phyloP scores from a whole-genome alignment of 2,888 invertebrate genomes.

The Sialis fuliginosa region DNA sequence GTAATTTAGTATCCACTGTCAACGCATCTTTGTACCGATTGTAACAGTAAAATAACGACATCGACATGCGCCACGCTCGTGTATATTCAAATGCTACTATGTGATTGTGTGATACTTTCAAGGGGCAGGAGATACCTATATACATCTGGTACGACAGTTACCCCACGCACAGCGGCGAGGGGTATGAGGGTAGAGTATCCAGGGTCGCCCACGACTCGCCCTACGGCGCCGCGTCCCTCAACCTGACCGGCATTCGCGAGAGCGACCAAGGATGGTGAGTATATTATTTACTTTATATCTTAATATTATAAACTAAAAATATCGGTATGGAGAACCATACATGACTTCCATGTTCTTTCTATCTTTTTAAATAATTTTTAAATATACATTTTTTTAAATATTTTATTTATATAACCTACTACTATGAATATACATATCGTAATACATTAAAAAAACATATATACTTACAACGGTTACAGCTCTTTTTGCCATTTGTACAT shows the following conservation, averaged over 20 bases:
- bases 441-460: too few relatives aligned
- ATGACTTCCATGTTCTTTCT: too few relatives aligned
- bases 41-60: too few relatives aligned
- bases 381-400: too few relatives aligned
- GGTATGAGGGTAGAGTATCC: slow-evolving; percentile 82
- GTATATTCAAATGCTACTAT: neutral
- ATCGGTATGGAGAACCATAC: too few relatives aligned
- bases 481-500: too few relatives aligned
- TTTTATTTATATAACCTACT: too few relatives aligned
- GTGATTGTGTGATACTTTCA: slow-evolving; percentile 21
- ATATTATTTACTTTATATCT: slow-evolving; percentile 28
- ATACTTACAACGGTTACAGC: too few relatives aligned
- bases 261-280: slow-evolving; percentile 95
- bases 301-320: neutral
- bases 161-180: slow-evolving; percentile 89
- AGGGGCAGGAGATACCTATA: slow-evolving; percentile 92
- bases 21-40: too few relatives aligned
- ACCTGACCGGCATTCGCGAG: slow-evolving; percentile 85
- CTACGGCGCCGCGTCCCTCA: slow-evolving; percentile 84
- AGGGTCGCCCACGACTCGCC: slow-evolving; percentile 75
- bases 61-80: neutral
- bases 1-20: too few relatives aligned
- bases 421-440: too few relatives aligned
- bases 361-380: too few relatives aligned
- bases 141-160: slow-evolving; percentile 98